phyloP scores from a whole-genome alignment of 1,140 invertebrate species.

The Drosophila fuyamai region DNA sequence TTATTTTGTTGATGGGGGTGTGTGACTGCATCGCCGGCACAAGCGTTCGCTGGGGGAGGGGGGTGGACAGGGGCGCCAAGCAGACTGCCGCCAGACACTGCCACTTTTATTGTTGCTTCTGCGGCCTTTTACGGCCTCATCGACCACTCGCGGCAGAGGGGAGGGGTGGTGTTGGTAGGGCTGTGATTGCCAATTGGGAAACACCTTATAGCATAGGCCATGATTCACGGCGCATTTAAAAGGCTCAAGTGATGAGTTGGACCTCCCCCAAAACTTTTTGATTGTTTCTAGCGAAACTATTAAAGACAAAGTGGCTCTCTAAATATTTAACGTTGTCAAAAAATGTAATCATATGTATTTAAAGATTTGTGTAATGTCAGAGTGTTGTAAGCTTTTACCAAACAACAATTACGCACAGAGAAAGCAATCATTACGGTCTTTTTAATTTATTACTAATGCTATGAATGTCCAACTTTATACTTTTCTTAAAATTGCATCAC shows the following conservation, averaged over 20 bases:
- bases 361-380: not conserved
- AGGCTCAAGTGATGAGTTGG: not conserved
- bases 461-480: no score
- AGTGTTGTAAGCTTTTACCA: not conserved
- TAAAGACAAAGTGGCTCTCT: not conserved
- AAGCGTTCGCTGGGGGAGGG: no score
- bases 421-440: no score
- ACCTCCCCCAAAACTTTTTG: no score
- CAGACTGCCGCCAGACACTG: conserved; percentile 42
- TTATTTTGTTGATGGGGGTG: conserved; percentile 7
- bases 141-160: not conserved
- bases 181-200: conserved; percentile 13
- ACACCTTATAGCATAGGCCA: conserved; percentile 1
- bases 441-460: no score
- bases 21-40: not conserved
- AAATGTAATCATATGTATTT: not conserved
- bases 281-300: not conserved
- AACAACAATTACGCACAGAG: no score
- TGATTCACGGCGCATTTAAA: not conserved
- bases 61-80: conserved; percentile 36
- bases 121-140: not conserved
- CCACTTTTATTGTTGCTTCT: conserved; percentile 27
- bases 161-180: not conserved
- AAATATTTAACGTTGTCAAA: not conserved
- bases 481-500: no score